phyloP scores from a whole-genome alignment of 2,888 invertebrate genomes.

The Nephrotoma guestfalica region DNA sequence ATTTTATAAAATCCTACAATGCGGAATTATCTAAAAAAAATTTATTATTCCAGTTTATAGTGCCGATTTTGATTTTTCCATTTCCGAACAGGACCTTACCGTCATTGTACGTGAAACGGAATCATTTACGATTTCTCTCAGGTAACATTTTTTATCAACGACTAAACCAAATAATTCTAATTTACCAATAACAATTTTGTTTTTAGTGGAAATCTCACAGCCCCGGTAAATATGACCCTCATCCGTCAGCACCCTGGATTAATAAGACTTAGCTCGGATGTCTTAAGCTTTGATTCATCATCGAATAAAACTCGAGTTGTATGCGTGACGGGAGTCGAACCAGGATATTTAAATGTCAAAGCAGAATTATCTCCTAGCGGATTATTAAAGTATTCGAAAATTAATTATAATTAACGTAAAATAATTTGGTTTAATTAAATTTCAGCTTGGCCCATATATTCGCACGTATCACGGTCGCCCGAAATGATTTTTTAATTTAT shows the following conservation, averaged over 20 bases:
- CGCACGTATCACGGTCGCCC: slow-evolving; percentile 61
- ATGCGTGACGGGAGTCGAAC: slow-evolving; percentile 43
- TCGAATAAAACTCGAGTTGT: slow-evolving; percentile 34
- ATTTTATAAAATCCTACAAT: neutral
- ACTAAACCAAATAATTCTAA: neutral
- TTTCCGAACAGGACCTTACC: neutral
- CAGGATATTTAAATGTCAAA: slow-evolving; percentile 51
- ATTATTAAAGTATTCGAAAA: slow-evolving; percentile 21
- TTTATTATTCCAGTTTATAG: neutral
- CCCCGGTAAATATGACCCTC: slow-evolving; percentile 34
- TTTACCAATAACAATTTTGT: too few relatives aligned
- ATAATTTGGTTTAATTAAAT: slow-evolving; percentile 12
- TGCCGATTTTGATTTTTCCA: neutral
- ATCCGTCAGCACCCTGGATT: slow-evolving; percentile 49
- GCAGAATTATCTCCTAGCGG: slow-evolving; percentile 41
- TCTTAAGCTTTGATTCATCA: slow-evolving; percentile 29
- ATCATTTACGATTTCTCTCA: neutral
- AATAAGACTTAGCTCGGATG: slow-evolving; percentile 38
- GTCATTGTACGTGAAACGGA: neutral
- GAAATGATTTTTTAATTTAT: slow-evolving; percentile 49
- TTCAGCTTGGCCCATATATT: slow-evolving; percentile 54
- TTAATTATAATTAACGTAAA: slow-evolving; percentile 11
- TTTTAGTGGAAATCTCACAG: slow-evolving; percentile 1
- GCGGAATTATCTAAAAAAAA: neutral
- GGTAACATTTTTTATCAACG: neutral